Evolutionary conservation across 2,113 vertebrate species (phyloP).

Genomic region (Danio rerio): GRCz12tu NC_133189.1:4593501-4594000

Average conservation of each 20-base stretch:
- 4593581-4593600: conserved; percentile 37
- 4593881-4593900: no score
- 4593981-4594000: no score
- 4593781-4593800: not conserved
- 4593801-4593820: not conserved
- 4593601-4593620: conserved; percentile 33
- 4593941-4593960: no score
- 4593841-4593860: not conserved
- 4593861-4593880: no score
- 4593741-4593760: not conserved
- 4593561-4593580: not conserved
- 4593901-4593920: no score
- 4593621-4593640: conserved; percentile 28
- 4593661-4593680: not conserved
- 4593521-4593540: not conserved
- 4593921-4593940: no score
- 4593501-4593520: not conserved
- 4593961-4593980: no score
- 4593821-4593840: not conserved
- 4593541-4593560: not conserved
- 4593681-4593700: conserved; percentile 3
- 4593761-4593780: not conserved
- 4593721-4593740: not conserved
- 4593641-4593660: conserved; percentile 15
- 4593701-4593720: not conserved